A percentile compares a stretch with the other conserved stretches of the same genome.
Conservation (phyloP, 2,888 invertebrate species). For the Epistrophe grossulariae region DNA sequence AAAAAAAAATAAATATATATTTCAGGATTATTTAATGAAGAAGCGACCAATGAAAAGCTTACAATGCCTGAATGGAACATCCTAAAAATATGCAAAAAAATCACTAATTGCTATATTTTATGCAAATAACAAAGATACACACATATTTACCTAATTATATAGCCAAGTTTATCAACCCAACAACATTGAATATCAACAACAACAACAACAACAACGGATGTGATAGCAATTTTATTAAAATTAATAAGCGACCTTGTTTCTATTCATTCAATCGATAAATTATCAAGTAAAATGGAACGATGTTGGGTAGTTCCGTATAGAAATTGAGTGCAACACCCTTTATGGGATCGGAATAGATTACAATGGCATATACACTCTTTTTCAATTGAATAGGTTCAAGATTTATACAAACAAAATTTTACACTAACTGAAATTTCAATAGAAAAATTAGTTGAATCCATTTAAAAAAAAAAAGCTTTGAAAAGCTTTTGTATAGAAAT, state of each 20-base stretch:
- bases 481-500: no score
- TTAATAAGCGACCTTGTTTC: slow-evolving; percentile 71
- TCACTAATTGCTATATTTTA: slow-evolving; percentile 46
- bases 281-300: slow-evolving; percentile 29
- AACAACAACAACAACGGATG: slow-evolving; percentile 13
- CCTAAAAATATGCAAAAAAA: slow-evolving; percentile 29
- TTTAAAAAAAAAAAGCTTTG: no score
- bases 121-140: not conserved
- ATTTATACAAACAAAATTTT: no score
- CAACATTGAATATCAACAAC: no score
- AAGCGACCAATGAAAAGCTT: not conserved
- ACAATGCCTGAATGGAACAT: not conserved
- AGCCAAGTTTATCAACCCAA: not conserved
- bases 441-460: no score
- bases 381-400: not conserved
- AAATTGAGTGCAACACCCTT: slow-evolving; percentile 43
- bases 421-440: no score
- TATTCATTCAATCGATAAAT: slow-evolving; percentile 62
- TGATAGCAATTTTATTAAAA: slow-evolving; percentile 65
- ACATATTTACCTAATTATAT: slow-evolving; percentile 32
- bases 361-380: slow-evolving; percentile 1
- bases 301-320: slow-evolving; percentile 12
- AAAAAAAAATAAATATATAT: not conserved
- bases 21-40: slow-evolving; percentile 48
- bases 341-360: slow-evolving; percentile 48